Evolutionary conservation across 2,888 invertebrate species (phyloP), one percentile per base, ranked within the genome.

Genomic region (Cheilosia urbana): DNA sequence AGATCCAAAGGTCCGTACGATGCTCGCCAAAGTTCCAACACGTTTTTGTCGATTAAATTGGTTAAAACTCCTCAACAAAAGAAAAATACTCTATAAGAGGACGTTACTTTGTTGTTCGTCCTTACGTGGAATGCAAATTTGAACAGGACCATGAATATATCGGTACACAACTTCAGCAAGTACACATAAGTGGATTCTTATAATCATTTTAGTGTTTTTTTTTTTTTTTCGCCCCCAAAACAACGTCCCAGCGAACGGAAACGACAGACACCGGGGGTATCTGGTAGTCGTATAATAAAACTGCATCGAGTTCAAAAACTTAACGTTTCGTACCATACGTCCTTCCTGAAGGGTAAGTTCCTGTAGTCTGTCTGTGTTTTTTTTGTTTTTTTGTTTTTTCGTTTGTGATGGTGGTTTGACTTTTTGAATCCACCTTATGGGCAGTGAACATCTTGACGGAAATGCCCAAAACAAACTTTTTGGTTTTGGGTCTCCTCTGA

Each of bases 391-490:
- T n/a, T 27, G 24, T 51, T 58, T 58, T 51, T 58, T 30, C 27
- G 15, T 51, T 37, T 40, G 53, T 58, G 21, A 51, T 60, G 83
- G 73, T 69, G 73, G 83, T 73, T 79, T 79, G 78, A 73, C 79
- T 83, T 83, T 83, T 79, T 63, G 68, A 73, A 62, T 78, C 62
- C 82, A 83, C 78, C 82, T 78, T 73, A 83, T 83, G 79, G 83
- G 68, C 79, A 83, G 72, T 79, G 79, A 83, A 83, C 83, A 83
- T 83, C 83, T 83, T 83, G 83, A 83, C 73, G 83, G 83, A 83
- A 83, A 83, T 83, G 83, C 83, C 83, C 68, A 83, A 73, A 83
- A 82, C 73, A 83, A 83, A 83, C 68, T 83, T 83, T 83, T 27
- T 68, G 27, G 78, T 68, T 79, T 47, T 73, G 40, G 73, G 37